Base-by-base conservation (phyloP, 1,140 invertebrate species). In the Antheraea mylitta region DNA sequence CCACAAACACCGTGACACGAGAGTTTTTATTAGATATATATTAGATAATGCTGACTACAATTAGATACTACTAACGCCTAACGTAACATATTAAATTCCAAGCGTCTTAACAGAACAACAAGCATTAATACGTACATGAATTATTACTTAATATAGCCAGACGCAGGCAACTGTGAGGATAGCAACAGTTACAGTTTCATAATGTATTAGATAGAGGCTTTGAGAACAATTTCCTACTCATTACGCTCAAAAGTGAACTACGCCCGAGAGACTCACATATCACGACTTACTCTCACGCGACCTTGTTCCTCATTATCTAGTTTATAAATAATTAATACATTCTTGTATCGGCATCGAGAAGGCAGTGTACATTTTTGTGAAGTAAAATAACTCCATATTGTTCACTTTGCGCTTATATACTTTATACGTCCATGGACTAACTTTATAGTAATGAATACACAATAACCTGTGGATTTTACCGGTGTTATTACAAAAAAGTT, bases 191-290 rank as follows among this genome's bases (percentile, higher is more conserved):
- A 30, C 45, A 53, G 66, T 62, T 66, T 48, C 64, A 58, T 64
- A 75, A 70, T 64, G 66, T 72, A 72, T 70, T 70, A 72, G 59
- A 59, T 70, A 72, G 59, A 59, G 30, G 68, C 66, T 72, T 66
- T 61, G 45, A 42, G 64, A 72, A 67, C 71, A 61, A 58, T 75
- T 68, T 70, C 58, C 66, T 64, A 58, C 7, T 58, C 64, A 70
- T 75, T 72, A 72, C 63, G 63, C 16, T 66, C 66, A 68, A 65
- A 73, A 72, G 68, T 70, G 69, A 75, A 75, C 37, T 66, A 30
- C 61, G 19, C 70, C 68, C 60, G 36, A 8, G 74, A 61, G 66
- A 38, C 65, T 63, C 38, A 58, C 67, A 72, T 66, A 70, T 75
- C 66, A 75, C 59, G 62, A 62, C 11, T 53, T 42, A 7, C 45